Base-by-base conservation (phyloP, 1,140 invertebrate species). In the Lamellibrachia luymesi region DNA sequence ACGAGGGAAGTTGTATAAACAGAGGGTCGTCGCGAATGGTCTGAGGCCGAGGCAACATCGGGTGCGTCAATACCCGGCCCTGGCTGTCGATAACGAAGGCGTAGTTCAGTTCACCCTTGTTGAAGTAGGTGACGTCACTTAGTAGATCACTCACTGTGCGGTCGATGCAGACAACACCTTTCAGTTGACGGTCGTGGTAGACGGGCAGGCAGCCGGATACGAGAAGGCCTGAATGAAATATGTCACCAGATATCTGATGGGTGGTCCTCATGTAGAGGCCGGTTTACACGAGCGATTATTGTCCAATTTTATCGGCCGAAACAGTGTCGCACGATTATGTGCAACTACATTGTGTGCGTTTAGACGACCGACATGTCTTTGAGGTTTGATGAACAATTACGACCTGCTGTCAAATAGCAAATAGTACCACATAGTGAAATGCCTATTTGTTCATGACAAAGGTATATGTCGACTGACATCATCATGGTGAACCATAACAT, bases 1-100 rank as follows among this genome's bases (percentile, higher is more conserved):
- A 27, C 2, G 91, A 49, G 49, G 91, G 17, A n/a, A 91, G 49
- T 51, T n/a, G 49, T 50, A 91, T 50, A n/a, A 91, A 91, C 13
- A 91, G 4, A 2, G 91, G 91, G 4, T 91, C 25, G 51, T 91
- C 91, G 17, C 2, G 49, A 51, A 91, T 91, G 13, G 91, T 6
- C 92, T 51, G 92, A 38, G 92, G 92, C 49, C 92, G 27, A 17
- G 92, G 92, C 38, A 92, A 27, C 56, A 92, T 17, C 38, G 92
- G 92, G 52, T 92, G 92, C 13, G 51, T 92, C 49, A 92, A 56
- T 17, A 64, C 50, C 51, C 56, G 50, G 7, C 25, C 92, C 49
- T 38, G 22, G 13, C 50, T 17, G 51, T 92, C 92, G 51, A 92
- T 56, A 2, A 92, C 38, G 51, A 92, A 92, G 10, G 92, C 92